phyloP scores from a whole-genome alignment of 2,797 vertebrate genomes.

The Tenualosa thibaudeaui region DNA sequence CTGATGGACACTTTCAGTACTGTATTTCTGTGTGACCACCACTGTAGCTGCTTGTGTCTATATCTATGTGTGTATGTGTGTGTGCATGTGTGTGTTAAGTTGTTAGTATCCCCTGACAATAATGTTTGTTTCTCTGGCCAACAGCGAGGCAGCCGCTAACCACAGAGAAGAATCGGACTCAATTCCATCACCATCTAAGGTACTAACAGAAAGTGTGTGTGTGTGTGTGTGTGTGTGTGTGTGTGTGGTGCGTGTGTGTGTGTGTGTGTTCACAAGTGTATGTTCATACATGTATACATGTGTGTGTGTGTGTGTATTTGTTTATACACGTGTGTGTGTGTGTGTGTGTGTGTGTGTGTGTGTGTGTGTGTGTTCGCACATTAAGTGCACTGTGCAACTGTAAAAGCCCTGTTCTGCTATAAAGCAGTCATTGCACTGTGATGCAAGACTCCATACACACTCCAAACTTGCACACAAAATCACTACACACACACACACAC shows the following conservation, averaged over 20 bases:
- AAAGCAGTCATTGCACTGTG: no score
- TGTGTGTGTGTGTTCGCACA: not conserved
- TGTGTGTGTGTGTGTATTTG: not conserved
- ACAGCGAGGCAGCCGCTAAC: conserved; percentile 48
- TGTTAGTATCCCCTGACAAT: not conserved
- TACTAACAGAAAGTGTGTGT: conserved; percentile 51
- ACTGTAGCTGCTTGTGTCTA: not conserved
- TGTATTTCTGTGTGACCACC: not conserved
- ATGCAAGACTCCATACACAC: not conserved
- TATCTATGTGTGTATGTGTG: not conserved
- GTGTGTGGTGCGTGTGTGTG: not conserved
- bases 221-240: conserved; percentile 15
- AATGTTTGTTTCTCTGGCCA: not conserved
- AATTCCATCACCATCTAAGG: conserved; percentile 81
- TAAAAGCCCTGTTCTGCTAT: no score
- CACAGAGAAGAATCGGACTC: conserved; percentile 62
- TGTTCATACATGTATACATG: not conserved
- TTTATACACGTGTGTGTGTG: not conserved
- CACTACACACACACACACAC: not conserved
- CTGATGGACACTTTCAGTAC: not conserved
- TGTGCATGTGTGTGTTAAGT: not conserved
- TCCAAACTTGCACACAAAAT: not conserved
- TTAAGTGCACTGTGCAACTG: no score
- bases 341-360: conserved; percentile 11
- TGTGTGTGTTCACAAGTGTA: not conserved